Percentiles rank a stretch among this genome's conserved stretches.
phyloP scores from a whole-genome alignment of 2,797 vertebrate genomes.

The Sebastolobus alascanus region DNA sequence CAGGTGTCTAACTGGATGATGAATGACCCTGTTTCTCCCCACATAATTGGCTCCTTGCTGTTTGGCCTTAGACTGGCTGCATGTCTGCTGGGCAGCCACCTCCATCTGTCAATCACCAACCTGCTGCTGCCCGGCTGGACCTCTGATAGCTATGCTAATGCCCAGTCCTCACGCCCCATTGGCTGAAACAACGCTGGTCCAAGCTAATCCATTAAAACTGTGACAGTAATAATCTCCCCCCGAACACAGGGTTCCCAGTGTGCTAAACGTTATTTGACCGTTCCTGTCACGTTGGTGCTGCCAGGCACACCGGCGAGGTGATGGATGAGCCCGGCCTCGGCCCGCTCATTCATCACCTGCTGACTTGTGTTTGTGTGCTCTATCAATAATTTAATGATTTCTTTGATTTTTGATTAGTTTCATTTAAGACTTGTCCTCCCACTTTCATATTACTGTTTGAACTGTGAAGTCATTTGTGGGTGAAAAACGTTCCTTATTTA shows the following conservation, averaged over 20 bases:
- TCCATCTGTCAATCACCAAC: conserved; percentile 84
- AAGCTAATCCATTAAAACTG: conserved; percentile 84
- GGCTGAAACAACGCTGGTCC: conserved; percentile 72
- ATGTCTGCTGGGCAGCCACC: conserved; percentile 79
- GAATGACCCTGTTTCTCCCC: conserved; percentile 81
- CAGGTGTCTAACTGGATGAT: conserved; percentile 86
- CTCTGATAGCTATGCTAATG: conserved; percentile 87
- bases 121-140: conserved; percentile 77
- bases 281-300: conserved; percentile 81
- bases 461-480: background rate
- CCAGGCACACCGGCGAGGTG: conserved; percentile 70
- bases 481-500: background rate
- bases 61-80: conserved; percentile 74
- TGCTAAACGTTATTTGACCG: conserved; percentile 87
- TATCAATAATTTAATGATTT: conserved; percentile 62
- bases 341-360: conserved; percentile 78
- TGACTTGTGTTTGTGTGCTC: conserved; percentile 70
- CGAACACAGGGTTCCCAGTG: conserved; percentile 80
- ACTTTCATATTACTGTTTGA: background rate
- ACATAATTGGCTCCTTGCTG: conserved; percentile 83
- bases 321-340: conserved; percentile 79
- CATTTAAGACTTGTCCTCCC: conserved; percentile 49
- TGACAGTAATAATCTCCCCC: conserved; percentile 85
- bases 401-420: conserved; percentile 71
- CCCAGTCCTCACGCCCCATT: conserved; percentile 62